Percentiles rank a stretch among this genome's conserved stretches.
phyloP scores from a whole-genome alignment of 2,888 invertebrate genomes.

The Lamellibrachia columna region DNA sequence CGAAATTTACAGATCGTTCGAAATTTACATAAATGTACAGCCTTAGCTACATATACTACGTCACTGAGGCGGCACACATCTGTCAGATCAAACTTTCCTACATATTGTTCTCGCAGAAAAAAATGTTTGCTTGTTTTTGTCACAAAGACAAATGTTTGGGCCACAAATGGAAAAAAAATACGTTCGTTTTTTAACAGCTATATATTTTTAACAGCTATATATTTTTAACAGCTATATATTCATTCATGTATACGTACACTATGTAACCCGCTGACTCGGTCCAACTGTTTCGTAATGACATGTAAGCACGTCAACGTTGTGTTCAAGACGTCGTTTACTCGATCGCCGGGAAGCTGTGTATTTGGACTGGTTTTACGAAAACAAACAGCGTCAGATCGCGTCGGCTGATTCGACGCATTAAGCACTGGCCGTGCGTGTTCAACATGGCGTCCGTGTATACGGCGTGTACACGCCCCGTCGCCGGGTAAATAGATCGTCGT shows the following conservation, averaged over 20 bases:
- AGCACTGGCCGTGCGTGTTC: background rate
- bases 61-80: too few species aligned
- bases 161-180: too few species aligned
- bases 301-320: background rate
- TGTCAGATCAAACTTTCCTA: too few species aligned
- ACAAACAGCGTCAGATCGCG: background rate
- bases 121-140: too few species aligned
- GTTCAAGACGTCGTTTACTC: background rate
- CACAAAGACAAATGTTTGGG: too few species aligned
- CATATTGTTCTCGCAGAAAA: too few species aligned
- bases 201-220: too few species aligned
- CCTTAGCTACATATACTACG: too few species aligned
- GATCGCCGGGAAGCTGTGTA: slow-evolving; percentile 9
- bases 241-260: background rate
- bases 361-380: slow-evolving; percentile 4
- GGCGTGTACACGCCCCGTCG: background rate
- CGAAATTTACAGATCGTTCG: too few species aligned
- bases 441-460: background rate
- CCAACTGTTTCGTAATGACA: background rate
- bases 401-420: background rate
- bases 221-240: too few species aligned
- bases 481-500: background rate
- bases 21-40: too few species aligned
- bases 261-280: background rate
- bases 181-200: too few species aligned